Evolutionary conservation across 2,113 vertebrate species (phyloP).

Genomic region (Aspidoscelis tigris): DNA sequence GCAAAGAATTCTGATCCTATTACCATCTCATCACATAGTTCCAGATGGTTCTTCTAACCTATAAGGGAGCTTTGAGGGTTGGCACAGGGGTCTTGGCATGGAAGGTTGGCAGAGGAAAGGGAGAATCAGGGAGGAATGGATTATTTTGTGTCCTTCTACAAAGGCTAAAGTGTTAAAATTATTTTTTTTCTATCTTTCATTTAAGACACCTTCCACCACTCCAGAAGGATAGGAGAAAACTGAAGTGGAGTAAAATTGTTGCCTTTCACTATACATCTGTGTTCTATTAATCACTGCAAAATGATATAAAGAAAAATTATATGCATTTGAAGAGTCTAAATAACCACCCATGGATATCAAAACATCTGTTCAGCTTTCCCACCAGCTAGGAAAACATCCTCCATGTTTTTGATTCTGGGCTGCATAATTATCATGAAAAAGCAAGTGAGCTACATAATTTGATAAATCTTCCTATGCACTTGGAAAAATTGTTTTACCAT

Average conservation of each 20-base stretch:
- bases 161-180: not conserved
- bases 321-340: constrained; percentile 6
- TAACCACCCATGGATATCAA: constrained; percentile 24
- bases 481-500: constrained; percentile 27
- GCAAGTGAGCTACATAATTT: not conserved
- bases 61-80: not conserved
- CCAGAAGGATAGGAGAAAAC: not conserved
- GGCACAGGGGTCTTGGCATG: too few relatives aligned
- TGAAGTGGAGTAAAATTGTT: constrained; percentile 20
- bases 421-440: constrained; percentile 7
- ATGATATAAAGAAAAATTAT: constrained; percentile 31
- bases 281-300: constrained; percentile 10
- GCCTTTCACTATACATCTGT: not conserved
- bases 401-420: not conserved
- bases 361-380: constrained; percentile 10
- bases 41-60: not conserved
- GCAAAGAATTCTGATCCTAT: not conserved
- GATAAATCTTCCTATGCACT: constrained; percentile 15
- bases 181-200: not conserved
- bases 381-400: not conserved
- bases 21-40: not conserved
- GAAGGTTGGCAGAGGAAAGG: not conserved
- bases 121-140: not conserved
- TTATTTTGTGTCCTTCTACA: not conserved
- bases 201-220: not conserved